Base-by-base conservation (phyloP, 2,888 invertebrate genomes). In the Microplitis manilae region DNA sequence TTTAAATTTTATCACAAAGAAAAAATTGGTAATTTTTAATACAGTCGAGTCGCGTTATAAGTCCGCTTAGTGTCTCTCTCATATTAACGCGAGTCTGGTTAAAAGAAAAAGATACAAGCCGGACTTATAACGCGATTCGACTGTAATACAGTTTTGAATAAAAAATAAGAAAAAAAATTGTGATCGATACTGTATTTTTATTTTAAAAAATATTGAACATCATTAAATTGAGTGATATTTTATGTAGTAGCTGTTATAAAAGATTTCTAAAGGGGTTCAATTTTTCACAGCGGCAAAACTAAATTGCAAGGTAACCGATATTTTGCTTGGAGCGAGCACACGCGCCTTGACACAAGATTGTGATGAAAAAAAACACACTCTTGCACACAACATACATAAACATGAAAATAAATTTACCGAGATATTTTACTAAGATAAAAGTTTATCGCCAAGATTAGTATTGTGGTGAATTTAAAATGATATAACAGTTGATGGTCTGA, bases 261-360 rank as follows among this genome's bases (percentile, higher is more conserved):
- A 65, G 13, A 30, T 38, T 38, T 30, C 65, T 65, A 30, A 65
- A 50, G 50, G 65, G 38, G 65, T 13, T 8, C 1, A 30, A 65
- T 68, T 68, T 40, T 68, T 17, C 15, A 68, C 50, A 68, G 15
- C 68, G 41, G 40, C 15, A 41, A 68, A 68, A 68, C 17, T 15
- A 68, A 68, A 68, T 68, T 68, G 68, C 41, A 50, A 68, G 68
- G 68, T 68, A 15, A 8, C 40, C n/a, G 50, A 50, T 50, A 30
- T 65, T 30, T 65, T 30, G 65, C 65, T 65, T 65, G 7, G 13
- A 30, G 65, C 17, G 38, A 65, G 15, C 15, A 65, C 65, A 30
- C 30, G 38, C 13, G 65, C 38, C 30, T 13, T 17, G 17, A 30
- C 13, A 7, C 30, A 65, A 30, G 7, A 13, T 17, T 62, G 62